phyloP scores from a whole-genome alignment of 2,888 invertebrate species.

The Trissolcus brochymenae region DNA sequence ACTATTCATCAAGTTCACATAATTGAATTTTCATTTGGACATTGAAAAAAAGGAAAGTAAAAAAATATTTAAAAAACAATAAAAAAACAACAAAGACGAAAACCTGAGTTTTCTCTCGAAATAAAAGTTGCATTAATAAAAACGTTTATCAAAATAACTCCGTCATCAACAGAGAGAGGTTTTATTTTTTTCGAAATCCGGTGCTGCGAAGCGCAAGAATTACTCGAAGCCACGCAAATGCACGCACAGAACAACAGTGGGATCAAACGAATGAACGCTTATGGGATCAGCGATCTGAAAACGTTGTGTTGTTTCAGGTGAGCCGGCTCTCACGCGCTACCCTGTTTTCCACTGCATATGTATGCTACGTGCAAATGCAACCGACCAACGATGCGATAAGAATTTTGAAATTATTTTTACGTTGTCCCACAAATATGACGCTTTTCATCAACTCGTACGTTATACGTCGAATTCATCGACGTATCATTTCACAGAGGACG shows the following conservation, averaged over 20 bases:
- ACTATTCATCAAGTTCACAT: conserved; percentile 39
- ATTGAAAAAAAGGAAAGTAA: background rate
- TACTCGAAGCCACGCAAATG: conserved; percentile 65
- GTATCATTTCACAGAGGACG: conserved; percentile 18
- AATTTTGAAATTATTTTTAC: conserved; percentile 65
- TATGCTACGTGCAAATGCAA: conserved; percentile 58
- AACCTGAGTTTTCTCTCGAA: conserved; percentile 16
- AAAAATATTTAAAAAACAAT: background rate
- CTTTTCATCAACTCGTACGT: conserved; percentile 57
- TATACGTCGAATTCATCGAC: conserved; percentile 50
- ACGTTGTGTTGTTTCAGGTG: conserved; percentile 76
- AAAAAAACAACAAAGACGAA: background rate
- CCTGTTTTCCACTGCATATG: conserved; percentile 60
- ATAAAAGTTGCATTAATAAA: conserved; percentile 43
- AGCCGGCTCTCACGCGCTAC: conserved; percentile 72
- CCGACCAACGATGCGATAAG: conserved; percentile 61
- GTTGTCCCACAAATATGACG: conserved; percentile 57
- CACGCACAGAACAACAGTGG: conserved; percentile 72
- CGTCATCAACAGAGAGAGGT: conserved; percentile 25
- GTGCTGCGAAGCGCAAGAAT: conserved; percentile 62
- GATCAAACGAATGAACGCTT: conserved; percentile 73
- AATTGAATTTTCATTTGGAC: conserved; percentile 28
- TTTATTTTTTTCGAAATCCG: conserved; percentile 49
- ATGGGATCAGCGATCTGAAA: conserved; percentile 76
- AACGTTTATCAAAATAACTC: conserved; percentile 49